These are phyloP conservation scores for Sterna hirundo DNA, from an alignment of 2,113 vertebrate species.

Conservation along the genomic window DNA sequence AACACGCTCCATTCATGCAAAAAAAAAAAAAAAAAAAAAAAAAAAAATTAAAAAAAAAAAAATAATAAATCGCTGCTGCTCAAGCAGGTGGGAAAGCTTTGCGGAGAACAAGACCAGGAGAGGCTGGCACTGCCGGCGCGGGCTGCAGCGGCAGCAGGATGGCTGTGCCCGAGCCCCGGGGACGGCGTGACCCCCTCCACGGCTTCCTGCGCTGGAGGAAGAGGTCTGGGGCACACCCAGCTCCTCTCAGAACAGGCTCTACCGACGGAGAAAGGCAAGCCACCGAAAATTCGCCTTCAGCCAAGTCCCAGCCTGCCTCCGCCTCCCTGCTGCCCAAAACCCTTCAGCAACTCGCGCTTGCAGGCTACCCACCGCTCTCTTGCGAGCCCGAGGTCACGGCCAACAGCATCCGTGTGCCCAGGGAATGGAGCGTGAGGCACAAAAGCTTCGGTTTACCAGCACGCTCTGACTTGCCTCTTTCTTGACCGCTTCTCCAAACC, in stretches of 20 bases:
- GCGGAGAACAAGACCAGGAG: background rate
- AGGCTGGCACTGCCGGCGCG: rapidly evolving
- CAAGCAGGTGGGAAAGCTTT: background rate
- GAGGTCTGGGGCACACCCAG: background rate
- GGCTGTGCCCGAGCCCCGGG: rapidly evolving
- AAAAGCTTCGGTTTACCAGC: background rate
- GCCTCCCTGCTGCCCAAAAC: background rate
- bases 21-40: background rate
- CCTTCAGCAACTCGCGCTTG: background rate
- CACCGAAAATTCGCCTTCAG: background rate
- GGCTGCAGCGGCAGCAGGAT: background rate
- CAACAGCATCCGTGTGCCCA: rapidly evolving
- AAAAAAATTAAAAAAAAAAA: background rate
- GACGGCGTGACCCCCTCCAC: background rate
- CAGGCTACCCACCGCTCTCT: rapidly evolving
- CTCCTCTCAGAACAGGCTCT: background rate
- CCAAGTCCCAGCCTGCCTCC: background rate
- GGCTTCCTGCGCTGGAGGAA: background rate
- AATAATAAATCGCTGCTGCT: background rate
- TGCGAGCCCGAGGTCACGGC: background rate
- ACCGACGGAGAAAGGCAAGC: background rate
- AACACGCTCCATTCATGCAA: background rate
- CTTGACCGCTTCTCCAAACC: background rate
- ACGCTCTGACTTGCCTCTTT: background rate
- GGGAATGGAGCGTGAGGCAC: rapidly evolving